Conservation (phyloP, 2,888 invertebrate genomes). For the Marasmarcha lunaedactyla region DNA sequence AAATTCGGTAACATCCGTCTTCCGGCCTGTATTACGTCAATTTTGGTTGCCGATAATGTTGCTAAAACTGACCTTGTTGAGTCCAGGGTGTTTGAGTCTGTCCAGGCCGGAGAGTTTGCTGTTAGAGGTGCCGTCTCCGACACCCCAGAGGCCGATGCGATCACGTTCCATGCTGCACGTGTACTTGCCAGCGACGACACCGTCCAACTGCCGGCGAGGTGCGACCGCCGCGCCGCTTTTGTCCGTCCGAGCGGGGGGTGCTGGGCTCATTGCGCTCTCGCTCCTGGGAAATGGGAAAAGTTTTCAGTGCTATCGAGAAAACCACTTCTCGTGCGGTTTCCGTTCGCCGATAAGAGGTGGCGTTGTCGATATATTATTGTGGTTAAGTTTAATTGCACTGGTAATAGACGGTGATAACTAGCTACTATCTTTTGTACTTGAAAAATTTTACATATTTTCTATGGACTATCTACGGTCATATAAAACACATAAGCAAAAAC, state of each 20-base stretch:
- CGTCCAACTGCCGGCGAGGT: constrained; percentile 43
- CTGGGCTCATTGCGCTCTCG: constrained; percentile 56
- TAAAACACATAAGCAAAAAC: no score
- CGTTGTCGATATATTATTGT: constrained; percentile 17
- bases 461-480: no score
- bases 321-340: constrained; percentile 36
- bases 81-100: constrained; percentile 74
- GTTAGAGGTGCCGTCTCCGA: constrained; percentile 67
- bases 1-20: neutral
- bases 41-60: no score
- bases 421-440: no score
- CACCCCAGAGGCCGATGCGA: constrained; percentile 73
- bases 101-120: constrained; percentile 75
- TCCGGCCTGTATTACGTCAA: neutral
- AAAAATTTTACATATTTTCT: no score
- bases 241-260: constrained; percentile 50
- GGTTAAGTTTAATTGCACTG: no score
- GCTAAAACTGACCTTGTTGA: constrained; percentile 73
- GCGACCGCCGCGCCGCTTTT: constrained; percentile 38
- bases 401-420: no score
- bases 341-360: constrained; percentile 51
- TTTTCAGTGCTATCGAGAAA: constrained; percentile 45
- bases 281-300: constrained; percentile 65
- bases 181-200: constrained; percentile 31
- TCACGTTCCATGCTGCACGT: constrained; percentile 68